phyloP scores from a whole-genome alignment of 2,113 vertebrate genomes.

The Columba janthina region DNA sequence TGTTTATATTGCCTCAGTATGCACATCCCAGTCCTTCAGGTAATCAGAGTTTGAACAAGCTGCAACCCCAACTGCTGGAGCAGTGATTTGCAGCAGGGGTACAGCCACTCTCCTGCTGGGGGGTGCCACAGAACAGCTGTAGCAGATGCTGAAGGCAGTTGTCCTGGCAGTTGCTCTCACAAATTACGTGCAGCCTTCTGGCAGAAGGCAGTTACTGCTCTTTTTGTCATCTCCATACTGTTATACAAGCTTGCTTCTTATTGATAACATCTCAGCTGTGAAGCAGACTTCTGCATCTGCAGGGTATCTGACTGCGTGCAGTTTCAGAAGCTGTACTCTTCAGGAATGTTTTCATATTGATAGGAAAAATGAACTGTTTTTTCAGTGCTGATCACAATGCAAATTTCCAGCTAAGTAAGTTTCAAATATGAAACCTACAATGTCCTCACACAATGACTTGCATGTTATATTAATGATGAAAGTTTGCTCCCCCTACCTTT shows the following conservation, averaged over 20 bases:
- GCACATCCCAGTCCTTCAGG: not conserved
- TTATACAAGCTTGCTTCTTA: not conserved
- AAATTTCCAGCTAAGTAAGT: not conserved
- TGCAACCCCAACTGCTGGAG: fast-evolving
- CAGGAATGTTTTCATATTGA: not conserved
- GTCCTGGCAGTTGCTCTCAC: not conserved
- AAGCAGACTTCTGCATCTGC: not conserved
- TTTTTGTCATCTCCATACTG: not conserved
- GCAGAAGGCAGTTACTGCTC: not conserved
- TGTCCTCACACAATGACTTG: not conserved
- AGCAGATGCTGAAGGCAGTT: not conserved
- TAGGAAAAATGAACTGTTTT: not conserved
- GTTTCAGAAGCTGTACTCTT: not conserved
- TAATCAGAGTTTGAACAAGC: not conserved
- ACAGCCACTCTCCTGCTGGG: fast-evolving
- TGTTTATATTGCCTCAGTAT: not conserved
- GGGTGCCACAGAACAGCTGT: not conserved
- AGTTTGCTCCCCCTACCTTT: not conserved
- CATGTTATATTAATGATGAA: not conserved
- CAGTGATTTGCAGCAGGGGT: not conserved
- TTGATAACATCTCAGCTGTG: not conserved
- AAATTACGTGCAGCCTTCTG: not conserved
- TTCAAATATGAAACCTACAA: not conserved
- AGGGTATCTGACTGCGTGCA: not conserved
- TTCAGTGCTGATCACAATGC: not conserved